Base-by-base conservation (phyloP, 2,888 invertebrate species). In the Melanostoma scalare region DNA sequence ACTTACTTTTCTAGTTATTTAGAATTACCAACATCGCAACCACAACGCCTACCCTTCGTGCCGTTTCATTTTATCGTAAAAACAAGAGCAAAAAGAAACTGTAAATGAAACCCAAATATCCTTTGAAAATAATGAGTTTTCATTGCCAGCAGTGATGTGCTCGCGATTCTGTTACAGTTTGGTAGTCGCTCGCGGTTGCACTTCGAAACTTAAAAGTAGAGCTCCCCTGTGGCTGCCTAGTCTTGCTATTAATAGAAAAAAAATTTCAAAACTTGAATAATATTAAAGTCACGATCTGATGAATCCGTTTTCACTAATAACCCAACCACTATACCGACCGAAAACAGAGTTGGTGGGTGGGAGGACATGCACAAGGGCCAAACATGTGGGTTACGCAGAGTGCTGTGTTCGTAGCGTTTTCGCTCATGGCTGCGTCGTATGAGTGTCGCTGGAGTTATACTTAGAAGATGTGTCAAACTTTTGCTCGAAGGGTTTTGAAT, bases 211-310 rank as follows among this genome's bases (percentile, higher is more conserved):
- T 68, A 3, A n/a, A 35, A 65, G 73, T 68, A 58, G 46, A 73
- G 52, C 60, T 72, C 72, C 46, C 52, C 69, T 77, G 63, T 36
- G 46, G 40, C 31, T 52, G 20, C 63, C 55, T 6, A 10, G 42
- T 60, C 48, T 6, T 63, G 50, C 44, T 35, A 48, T 30, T 30
- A 20, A 35, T 6, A 9, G 35, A 33, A 30, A 46, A 35, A 40
- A 10, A 40, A 52, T 9, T 61, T 55, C 46, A 67, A 61, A 76
- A 72, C 67, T 63, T 69, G 73, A 77, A 68, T 69, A 74, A 82
- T 50, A 20, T 69, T 77, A 74, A 69, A 77, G 82, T 77, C 82
- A 82, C 82, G 73, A 82, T 63, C 77, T 82, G 81, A 82, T 65
- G 82, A 58, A 82, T 82, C 68, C 68, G 53, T 74, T 69, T 58